Base-by-base conservation (phyloP, 2,888 invertebrate species). In the Lasioglossum leucozonium region DNA sequence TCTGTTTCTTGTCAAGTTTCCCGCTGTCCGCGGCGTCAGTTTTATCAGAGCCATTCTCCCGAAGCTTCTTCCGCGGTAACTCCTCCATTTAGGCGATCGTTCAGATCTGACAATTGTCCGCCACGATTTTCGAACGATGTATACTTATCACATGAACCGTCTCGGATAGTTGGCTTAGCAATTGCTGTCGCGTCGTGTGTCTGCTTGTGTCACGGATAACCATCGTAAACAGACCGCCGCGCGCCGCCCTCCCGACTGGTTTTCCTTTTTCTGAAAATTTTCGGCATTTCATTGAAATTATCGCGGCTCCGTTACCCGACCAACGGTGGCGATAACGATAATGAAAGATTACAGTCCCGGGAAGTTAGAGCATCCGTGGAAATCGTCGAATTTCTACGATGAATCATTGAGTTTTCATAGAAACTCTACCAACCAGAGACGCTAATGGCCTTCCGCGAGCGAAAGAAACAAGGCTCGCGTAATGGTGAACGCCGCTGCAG, bases 191-290 rank as follows among this genome's bases (percentile, higher is more conserved):
- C 47, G 30, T 8, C 67, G 16, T 55, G 11, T 55, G 72, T 34
- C 58, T 81, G 75, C 82, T 82, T 82, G 22, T 75, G 82, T 72
- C 81, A 81, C 22, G 75, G 80, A 82, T 80, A 62, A 82, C n/a
- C 2, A 26, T 55, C 51, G 47, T 74, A 74, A 62, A 74, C 47
- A 82, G 75, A 80, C 34, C 18, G n/a, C 13, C 34, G 8, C 6
- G 13, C 18, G n/a, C 8, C 34, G 8, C 6, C 13, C 16, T 34
- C 16, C 11, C 11, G 37, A 16, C 47, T 26, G 18, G 40, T 26
- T 67, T 51, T 22, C 40, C 47, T 6, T 11, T 30, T 26, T 44
- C n/a, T 30, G 16, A 0, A 10, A n/a, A 44, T 44, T 34, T 16
- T 73, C 4, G 2, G 13, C 67, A 37, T 81, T 51, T 26, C 11